Percentiles rank a stretch among this genome's conserved stretches.
These are phyloP conservation scores for Adela reaumurella DNA, from an alignment of 2,888 invertebrate genomes.

Conservation along the genomic window DNA sequence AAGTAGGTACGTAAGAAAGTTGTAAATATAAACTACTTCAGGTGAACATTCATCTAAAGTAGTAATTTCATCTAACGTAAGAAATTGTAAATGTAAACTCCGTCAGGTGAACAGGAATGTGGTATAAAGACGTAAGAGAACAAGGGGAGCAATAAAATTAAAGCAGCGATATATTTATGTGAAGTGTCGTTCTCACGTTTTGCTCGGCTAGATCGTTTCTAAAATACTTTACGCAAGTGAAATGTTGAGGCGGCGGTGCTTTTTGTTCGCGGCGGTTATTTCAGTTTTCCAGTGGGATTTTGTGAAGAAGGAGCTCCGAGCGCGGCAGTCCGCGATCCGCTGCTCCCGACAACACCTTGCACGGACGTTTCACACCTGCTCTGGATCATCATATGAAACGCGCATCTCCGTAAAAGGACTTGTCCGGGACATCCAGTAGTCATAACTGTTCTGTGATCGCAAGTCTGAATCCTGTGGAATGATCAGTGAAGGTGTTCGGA, in stretches of 20 bases:
- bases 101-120: neutral
- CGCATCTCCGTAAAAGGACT: neutral
- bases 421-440: no score
- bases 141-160: conserved; percentile 15
- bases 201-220: conserved; percentile 52
- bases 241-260: conserved; percentile 54
- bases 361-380: neutral
- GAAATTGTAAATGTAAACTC: no score
- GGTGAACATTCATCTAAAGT: no score
- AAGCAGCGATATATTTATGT: conserved; percentile 28
- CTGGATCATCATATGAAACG: neutral
- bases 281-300: conserved; percentile 57
- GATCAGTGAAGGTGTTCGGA: conserved; percentile 16
- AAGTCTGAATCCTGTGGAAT: conserved; percentile 11
- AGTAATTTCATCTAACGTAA: no score
- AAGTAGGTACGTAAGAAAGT: no score
- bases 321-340: conserved; percentile 19
- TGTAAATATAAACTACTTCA: neutral
- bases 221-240: conserved; percentile 52
- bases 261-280: conserved; percentile 55
- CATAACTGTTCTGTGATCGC: no score
- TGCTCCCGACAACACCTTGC: neutral
- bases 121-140: no score
- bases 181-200: conserved; percentile 39
- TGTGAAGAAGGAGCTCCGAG: conserved; percentile 47